Percentiles rank a stretch among this genome's conserved stretches.
Conservation (phyloP, 1,140 invertebrate species). For the Trialeurodes vaporariorum region DNA sequence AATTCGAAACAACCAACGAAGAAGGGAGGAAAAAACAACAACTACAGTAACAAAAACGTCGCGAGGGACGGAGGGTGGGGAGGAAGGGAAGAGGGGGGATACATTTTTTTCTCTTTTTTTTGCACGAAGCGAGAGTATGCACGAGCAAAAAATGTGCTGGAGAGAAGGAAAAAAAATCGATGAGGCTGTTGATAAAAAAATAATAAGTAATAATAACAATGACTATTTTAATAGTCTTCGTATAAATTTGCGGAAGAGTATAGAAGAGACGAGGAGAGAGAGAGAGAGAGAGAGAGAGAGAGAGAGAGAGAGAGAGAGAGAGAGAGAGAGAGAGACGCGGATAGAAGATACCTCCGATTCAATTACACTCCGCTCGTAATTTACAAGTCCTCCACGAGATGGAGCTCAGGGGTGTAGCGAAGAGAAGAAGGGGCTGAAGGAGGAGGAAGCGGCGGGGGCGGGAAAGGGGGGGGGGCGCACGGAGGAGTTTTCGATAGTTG, state of each 20-base stretch:
- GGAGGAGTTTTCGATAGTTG: conserved; percentile 25
- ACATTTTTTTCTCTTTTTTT: too few species aligned
- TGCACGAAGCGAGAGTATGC: not conserved
- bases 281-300: too few species aligned
- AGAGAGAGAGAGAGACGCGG: conserved; percentile 11
- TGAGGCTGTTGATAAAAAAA: conserved; percentile 7
- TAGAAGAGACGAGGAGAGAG: conserved; percentile 19
- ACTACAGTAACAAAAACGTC: too few species aligned
- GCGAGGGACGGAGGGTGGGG: conserved; percentile 10
- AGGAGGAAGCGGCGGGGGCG: too few species aligned
- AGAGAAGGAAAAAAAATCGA: not conserved
- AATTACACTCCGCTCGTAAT: conserved; percentile 1
- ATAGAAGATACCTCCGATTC: conserved; percentile 20
- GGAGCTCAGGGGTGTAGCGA: not conserved
- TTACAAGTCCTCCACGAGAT: not conserved
- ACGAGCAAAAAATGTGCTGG: not conserved
- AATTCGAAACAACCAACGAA: conserved; percentile 1
- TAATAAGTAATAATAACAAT: not conserved
- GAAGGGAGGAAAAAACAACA: conserved; percentile 9
- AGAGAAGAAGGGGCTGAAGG: not conserved
- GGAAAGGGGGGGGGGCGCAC: too few species aligned
- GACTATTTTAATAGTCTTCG: conserved; percentile 1
- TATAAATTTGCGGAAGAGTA: conserved; percentile 15
- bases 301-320: conserved; percentile 16
- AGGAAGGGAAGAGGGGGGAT: too few species aligned